phyloP scores from a whole-genome alignment of 2,113 vertebrate species.

The Tyrannus savana region DNA sequence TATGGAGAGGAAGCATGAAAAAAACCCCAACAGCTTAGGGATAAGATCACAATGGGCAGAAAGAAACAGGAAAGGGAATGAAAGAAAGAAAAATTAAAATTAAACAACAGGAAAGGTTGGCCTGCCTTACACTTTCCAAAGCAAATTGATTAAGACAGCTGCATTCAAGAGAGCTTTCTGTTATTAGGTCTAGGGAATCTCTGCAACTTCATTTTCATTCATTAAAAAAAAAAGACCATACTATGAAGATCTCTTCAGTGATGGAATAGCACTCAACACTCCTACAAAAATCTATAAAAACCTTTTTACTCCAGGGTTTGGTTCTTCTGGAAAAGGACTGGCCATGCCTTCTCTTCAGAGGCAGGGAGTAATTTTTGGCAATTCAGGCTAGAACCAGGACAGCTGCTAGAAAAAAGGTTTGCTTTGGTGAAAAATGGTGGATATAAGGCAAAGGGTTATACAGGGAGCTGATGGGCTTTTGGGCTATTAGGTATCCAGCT shows the following conservation, averaged over 20 bases:
- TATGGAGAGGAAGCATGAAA: background rate
- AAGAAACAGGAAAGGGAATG: background rate
- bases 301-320: background rate
- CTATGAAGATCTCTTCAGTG: background rate
- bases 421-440: background rate
- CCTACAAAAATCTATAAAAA: background rate
- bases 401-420: background rate
- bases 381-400: background rate
- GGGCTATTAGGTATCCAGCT: background rate
- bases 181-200: background rate
- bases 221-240: background rate
- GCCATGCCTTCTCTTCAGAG: background rate
- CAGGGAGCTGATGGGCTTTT: background rate
- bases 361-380: background rate
- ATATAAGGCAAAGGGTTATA: background rate
- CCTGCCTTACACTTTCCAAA: background rate
- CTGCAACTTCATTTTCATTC: background rate
- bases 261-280: background rate
- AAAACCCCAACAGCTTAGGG: background rate
- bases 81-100: background rate
- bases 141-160: background rate
- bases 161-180: background rate
- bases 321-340: background rate
- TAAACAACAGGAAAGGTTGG: background rate
- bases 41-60: background rate